These are phyloP conservation scores for Trichogramma dendrolimi DNA, from an alignment of 2,888 invertebrate species.

Conservation along the genomic window DNA sequence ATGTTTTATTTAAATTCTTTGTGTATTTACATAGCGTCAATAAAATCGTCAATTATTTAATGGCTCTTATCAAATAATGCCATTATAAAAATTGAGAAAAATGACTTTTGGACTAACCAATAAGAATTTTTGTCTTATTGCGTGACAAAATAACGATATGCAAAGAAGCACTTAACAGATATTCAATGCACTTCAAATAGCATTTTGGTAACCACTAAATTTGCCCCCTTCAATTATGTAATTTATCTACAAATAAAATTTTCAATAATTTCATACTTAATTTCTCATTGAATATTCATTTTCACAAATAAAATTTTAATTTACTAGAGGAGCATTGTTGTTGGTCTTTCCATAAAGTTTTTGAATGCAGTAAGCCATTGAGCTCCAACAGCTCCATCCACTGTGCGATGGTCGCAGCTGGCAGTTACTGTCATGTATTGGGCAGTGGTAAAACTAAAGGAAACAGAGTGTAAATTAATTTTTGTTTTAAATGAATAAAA, in stretches of 20 bases:
- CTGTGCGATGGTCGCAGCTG: slow-evolving; percentile 94
- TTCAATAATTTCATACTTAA: not conserved
- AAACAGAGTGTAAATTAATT: slow-evolving; percentile 14
- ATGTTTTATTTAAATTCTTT: slow-evolving; percentile 18
- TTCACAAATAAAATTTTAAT: slow-evolving; percentile 6
- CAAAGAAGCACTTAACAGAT: slow-evolving; percentile 14
- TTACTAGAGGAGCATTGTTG: slow-evolving; percentile 82
- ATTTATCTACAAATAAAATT: not conserved
- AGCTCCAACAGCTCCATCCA: slow-evolving; percentile 97
- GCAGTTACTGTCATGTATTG: slow-evolving; percentile 85
- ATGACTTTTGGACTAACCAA: slow-evolving; percentile 11
- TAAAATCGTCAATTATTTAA: slow-evolving; percentile 15
- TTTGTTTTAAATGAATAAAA: not conserved
- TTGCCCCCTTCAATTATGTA: not conserved
- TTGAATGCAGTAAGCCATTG: slow-evolving; percentile 90
- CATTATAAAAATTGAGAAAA: slow-evolving; percentile 11
- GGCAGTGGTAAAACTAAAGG: slow-evolving; percentile 65
- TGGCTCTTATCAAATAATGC: slow-evolving; percentile 7
- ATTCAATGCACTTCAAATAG: slow-evolving; percentile 11
- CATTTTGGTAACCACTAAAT: slow-evolving; percentile 13
- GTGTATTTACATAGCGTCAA: slow-evolving; percentile 26
- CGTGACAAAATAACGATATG: slow-evolving; percentile 3
- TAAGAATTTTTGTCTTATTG: slow-evolving; percentile 15
- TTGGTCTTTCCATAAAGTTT: slow-evolving; percentile 84
- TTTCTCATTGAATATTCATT: not conserved